These are phyloP conservation scores for Calliphora vicina DNA, from an alignment of 1,140 invertebrate species.

Conservation along the genomic window DNA sequence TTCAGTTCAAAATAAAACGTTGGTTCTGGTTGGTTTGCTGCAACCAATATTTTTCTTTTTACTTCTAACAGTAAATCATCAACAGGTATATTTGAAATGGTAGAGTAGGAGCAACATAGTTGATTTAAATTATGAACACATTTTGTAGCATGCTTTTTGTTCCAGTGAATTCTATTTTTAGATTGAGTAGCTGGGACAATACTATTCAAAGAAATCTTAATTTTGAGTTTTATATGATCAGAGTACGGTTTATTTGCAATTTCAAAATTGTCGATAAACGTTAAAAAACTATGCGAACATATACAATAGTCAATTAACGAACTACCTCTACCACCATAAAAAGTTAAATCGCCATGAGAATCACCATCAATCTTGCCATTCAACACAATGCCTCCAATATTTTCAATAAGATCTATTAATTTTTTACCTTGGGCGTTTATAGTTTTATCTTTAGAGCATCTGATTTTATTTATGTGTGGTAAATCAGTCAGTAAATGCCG, in stretches of 20 bases:
- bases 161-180: background rate
- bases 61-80: background rate
- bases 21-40: background rate
- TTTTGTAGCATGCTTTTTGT: background rate
- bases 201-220: background rate
- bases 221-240: background rate
- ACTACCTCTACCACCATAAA: background rate
- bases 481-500: background rate
- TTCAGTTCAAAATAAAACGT: too few species aligned
- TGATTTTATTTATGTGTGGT: background rate
- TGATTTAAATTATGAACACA: background rate
- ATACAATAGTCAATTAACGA: background rate
- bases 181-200: background rate
- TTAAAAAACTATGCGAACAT: background rate
- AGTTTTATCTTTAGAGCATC: background rate
- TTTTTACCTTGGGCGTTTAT: background rate
- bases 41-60: background rate
- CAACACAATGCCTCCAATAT: background rate
- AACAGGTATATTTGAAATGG: background rate
- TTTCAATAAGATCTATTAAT: background rate
- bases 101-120: background rate
- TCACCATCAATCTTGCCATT: background rate
- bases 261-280: background rate
- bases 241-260: background rate
- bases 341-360: background rate